phyloP scores from a whole-genome alignment of 1,140 invertebrate species.

The Battus philenor region DNA sequence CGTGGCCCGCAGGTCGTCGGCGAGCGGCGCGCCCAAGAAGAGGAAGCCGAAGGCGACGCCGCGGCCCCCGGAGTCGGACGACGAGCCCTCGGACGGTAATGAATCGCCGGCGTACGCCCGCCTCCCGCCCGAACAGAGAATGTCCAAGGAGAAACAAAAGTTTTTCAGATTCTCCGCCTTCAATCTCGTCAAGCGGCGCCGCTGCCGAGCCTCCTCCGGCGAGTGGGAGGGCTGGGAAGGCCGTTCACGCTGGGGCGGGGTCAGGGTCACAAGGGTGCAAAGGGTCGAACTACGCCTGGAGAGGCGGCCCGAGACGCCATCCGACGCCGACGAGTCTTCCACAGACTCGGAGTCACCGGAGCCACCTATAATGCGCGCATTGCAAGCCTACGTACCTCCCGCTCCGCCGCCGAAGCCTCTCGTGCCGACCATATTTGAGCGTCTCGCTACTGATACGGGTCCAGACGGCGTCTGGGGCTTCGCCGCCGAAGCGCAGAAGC shows the following conservation, averaged over 20 bases:
- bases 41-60: conserved; percentile 46
- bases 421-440: conserved; percentile 69
- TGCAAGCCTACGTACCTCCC: conserved; percentile 59
- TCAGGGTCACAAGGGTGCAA: conserved; percentile 49
- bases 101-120: conserved; percentile 62
- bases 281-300: conserved; percentile 44
- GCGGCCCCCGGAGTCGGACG: conserved; percentile 51
- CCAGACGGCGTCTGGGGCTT: conserved; percentile 84
- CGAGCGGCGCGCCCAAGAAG: conserved; percentile 51
- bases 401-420: conserved; percentile 24
- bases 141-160: conserved; percentile 91
- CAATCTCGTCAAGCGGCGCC: conserved; percentile 75
- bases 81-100: conserved; percentile 73
- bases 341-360: conserved; percentile 11
- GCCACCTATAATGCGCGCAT: conserved; percentile 9
- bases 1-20: conserved; percentile 40
- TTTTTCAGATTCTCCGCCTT: conserved; percentile 88
- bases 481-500: conserved; percentile 80
- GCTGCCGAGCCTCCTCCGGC: conserved; percentile 44
- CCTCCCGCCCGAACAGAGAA: conserved; percentile 81
- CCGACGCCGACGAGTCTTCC: conserved; percentile 17
- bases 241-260: conserved; percentile 38
- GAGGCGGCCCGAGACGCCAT: conserved; percentile 18
- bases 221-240: conserved; percentile 51
- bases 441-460: conserved; percentile 63